Percentiles rank a stretch among this genome's conserved stretches.
Evolutionary conservation across 2,797 vertebrate species (phyloP).

Genomic region (Eurystomus glaucurus): DNA sequence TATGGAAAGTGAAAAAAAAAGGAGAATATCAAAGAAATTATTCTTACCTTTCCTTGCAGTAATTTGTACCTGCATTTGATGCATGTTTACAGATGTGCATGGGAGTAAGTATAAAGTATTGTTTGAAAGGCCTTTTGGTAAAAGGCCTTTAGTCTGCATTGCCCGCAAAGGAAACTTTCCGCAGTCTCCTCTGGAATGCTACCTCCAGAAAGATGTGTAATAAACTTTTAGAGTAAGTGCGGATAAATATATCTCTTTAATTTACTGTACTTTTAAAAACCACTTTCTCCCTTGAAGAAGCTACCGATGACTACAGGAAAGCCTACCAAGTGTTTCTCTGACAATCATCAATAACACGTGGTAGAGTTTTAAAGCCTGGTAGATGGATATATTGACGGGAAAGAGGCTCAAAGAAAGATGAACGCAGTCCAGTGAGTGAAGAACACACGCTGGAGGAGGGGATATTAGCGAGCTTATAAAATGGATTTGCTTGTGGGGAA

Average conservation of each 20-base stretch:
- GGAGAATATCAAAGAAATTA: neutral
- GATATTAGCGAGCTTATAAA: neutral
- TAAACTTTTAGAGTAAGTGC: neutral
- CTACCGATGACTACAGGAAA: neutral
- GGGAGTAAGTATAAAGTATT: neutral
- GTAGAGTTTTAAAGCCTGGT: conserved; percentile 13
- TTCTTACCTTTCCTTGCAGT: neutral
- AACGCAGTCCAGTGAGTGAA: neutral
- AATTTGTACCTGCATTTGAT: neutral
- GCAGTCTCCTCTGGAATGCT: neutral
- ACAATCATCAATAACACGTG: neutral
- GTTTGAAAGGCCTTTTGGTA: neutral
- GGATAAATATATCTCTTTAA: neutral
- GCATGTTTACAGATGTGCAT: neutral
- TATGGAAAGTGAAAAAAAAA: neutral
- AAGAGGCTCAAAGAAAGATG: conserved; percentile 9
- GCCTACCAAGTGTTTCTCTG: neutral
- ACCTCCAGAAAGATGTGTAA: neutral
- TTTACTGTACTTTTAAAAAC: conserved; percentile 9
- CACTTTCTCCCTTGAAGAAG: neutral
- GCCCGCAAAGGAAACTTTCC: neutral
- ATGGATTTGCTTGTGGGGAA: neutral
- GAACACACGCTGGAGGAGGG: neutral
- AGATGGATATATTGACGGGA: neutral
- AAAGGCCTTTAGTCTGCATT: neutral